Base-by-base conservation (phyloP, 2,888 invertebrate genomes). In the Agrenia bidenticulata region DNA sequence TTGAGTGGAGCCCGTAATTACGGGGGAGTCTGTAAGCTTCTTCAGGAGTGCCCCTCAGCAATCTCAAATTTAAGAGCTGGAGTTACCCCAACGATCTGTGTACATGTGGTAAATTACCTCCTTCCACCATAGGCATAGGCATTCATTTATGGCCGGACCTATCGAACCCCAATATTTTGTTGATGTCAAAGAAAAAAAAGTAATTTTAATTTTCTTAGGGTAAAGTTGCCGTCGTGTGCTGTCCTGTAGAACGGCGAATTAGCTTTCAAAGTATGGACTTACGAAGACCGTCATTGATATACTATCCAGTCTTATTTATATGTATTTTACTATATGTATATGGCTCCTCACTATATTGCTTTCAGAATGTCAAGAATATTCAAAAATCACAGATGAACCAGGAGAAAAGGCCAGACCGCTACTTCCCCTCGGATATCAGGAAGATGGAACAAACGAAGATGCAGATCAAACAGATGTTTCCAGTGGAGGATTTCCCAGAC, bases 351-450 rank as follows among this genome's bases (percentile, higher is more conserved):
- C n/a, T n/a, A n/a, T n/a, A 32, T 32, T 32, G 11, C 11, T 32
- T 32, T 32, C 45, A 45, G 54, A 57, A 57, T 57, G 56, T 57
- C 4, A 17, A 17, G 56, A 57, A 19, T 57, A 57, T 41, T 2
- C 2, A 15, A 26, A 54, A n/a, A 27, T 11, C 2, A 7, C 54
- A n/a, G n/a, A 15, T 13, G 32, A 32, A 32, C 4, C 45, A 19
- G 45, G 45, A 19, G n/a, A 45, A 9, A 45, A 17, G 15, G 45
- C 45, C 7, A 15, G n/a, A 15, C 45, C 17, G 15, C 45, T 45
- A 45, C 45, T 45, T 32, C 32, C 32, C 5, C 5, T 45, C 45
- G 45, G 45, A 9, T 45, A 19, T 45, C 45, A 15, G 15, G 45
- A n/a, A 15, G n/a, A 15, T 17, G 9, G 5, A 45, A 45, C 45